Evolutionary conservation across 2,113 vertebrate genomes (phyloP), one percentile per base, ranked within the genome.

Genomic region (Psittacus erithacus): DNA sequence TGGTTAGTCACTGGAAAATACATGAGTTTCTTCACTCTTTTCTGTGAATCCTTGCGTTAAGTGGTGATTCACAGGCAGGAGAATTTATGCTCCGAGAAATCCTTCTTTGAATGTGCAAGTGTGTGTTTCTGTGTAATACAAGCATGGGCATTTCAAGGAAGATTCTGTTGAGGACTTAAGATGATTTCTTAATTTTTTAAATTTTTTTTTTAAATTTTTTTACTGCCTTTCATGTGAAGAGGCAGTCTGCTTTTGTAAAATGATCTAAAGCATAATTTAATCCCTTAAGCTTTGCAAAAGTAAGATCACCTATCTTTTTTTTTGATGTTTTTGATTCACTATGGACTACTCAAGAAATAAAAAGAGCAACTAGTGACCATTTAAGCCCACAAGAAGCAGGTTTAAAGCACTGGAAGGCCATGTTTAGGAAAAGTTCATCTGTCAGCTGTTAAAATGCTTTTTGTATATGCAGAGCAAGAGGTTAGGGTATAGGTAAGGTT

Each of bases 1-100:
- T 89, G 90, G 46, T 88, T 88, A 90, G 92, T 96, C 95, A 96
- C 38, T 73, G 96, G 93, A 91, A 96, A 88, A 84, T 81, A n/a
- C 24, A 64, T 47, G 82, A 68, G 15, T 92, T 96, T 90, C 79
- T 92, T 19, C 44, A 22, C n/a, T 44, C 18, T 84, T 70, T 92
- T 88, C 79, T 52, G 47, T 78, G 52, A 79, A 81, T 93, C 39
- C 38, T 73, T 77, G 52, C 65, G 75, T 91, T 74, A 94, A 91
- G 55, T 76, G 82, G 86, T 97, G 95, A 96, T 88, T 96, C 96
- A 96, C 68, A 93, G 47, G 81, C 22, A 62, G 73, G 55, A 82
- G 85, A 95, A 82, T 86, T 92, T 93, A 69, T 71, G 46, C 76
- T 91, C 23, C 0, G 5, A 90, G 68, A 86, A 94, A 86, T 92